phyloP scores from a whole-genome alignment of 2,113 vertebrate species.

The Hucho hucho region DNA sequence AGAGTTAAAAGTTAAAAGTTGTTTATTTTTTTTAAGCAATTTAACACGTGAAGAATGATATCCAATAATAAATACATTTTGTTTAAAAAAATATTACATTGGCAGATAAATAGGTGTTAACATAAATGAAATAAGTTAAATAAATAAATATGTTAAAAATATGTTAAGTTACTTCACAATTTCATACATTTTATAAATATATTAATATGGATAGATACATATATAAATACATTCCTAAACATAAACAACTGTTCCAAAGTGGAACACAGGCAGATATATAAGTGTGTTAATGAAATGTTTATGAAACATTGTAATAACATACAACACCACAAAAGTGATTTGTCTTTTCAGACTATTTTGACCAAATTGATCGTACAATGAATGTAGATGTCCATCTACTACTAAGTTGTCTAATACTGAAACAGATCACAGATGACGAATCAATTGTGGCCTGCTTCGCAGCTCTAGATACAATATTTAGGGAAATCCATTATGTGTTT shows the following conservation, averaged over 20 bases:
- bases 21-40: not conserved
- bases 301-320: slow-evolving; percentile 23
- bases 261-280: not conserved
- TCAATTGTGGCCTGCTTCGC: not conserved
- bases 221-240: slow-evolving; percentile 12
- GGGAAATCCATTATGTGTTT: slow-evolving; percentile 1
- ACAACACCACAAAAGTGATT: not conserved
- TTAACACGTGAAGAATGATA: no score
- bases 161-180: slow-evolving; percentile 13
- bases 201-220: slow-evolving; percentile 68
- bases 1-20: not conserved
- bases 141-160: slow-evolving; percentile 71
- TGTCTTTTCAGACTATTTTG: slow-evolving; percentile 19
- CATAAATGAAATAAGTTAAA: slow-evolving; percentile 41
- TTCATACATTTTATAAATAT: slow-evolving; percentile 35
- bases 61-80: slow-evolving; percentile 9
- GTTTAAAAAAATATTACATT: slow-evolving; percentile 36
- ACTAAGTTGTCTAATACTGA: slow-evolving; percentile 25
- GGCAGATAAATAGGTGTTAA: slow-evolving; percentile 49
- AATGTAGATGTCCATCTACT: not conserved
- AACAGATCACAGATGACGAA: not conserved
- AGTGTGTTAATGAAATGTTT: not conserved
- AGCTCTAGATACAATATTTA: not conserved
- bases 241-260: not conserved
- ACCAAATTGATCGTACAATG: slow-evolving; percentile 44